phyloP scores from a whole-genome alignment of 2,797 vertebrate species.

The Enteromius viviparus region DNA sequence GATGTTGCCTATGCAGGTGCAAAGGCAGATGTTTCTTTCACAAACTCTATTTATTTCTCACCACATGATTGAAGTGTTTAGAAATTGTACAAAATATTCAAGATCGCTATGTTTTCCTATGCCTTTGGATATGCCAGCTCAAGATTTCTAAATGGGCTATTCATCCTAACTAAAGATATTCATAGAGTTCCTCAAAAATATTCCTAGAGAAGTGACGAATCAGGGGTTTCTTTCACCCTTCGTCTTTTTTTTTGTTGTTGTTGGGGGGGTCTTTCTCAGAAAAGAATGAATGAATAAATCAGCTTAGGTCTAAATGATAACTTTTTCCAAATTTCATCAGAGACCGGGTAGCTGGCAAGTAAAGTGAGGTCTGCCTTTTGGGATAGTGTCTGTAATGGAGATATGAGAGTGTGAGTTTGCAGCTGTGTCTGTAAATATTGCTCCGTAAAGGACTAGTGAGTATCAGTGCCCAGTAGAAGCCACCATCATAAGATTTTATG shows the following conservation, averaged over 20 bases:
- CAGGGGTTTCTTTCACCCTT: conserved; percentile 22
- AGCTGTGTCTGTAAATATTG: conserved; percentile 41
- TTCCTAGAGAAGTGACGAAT: conserved; percentile 1
- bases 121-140: neutral
- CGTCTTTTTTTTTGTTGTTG: neutral
- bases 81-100: neutral
- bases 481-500: conserved; percentile 48
- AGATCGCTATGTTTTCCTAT: neutral
- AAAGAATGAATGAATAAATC: conserved; percentile 30
- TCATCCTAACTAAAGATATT: conserved; percentile 23
- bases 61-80: neutral
- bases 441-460: conserved; percentile 40
- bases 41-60: neutral
- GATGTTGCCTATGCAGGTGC: neutral
- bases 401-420: conserved; percentile 14
- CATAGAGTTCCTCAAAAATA: conserved; percentile 16
- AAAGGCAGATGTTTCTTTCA: neutral
- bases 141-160: conserved; percentile 7
- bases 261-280: neutral
- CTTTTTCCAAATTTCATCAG: conserved; percentile 26
- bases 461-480: conserved; percentile 39
- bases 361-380: neutral
- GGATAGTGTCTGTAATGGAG: conserved; percentile 1
- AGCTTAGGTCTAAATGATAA: conserved; percentile 13
- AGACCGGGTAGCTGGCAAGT: neutral